Conservation (phyloP, 2,113 vertebrate species). For the Neoarius graeffei region DNA sequence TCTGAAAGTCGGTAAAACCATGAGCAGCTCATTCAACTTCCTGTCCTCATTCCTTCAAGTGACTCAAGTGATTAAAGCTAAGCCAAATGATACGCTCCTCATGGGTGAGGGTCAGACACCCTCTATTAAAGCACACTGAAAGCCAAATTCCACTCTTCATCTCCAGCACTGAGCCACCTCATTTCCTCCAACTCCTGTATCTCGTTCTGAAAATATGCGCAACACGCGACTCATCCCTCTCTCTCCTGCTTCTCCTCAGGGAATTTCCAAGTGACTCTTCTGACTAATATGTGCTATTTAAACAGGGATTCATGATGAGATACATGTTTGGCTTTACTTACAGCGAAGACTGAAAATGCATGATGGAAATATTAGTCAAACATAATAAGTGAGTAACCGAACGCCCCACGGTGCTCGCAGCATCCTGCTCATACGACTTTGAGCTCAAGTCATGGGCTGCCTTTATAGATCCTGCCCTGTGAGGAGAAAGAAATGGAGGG, state of each 20-base stretch:
- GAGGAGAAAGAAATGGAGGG: slow-evolving; percentile 12
- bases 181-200: slow-evolving; percentile 34
- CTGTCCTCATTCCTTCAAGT: slow-evolving; percentile 17
- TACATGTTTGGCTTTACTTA: background rate
- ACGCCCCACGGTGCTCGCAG: slow-evolving; percentile 6
- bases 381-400: background rate
- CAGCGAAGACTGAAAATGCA: background rate
- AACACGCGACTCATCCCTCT: slow-evolving; percentile 28
- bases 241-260: background rate
- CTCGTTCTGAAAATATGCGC: slow-evolving; percentile 28
- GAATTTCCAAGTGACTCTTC: slow-evolving; percentile 5
- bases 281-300: slow-evolving; percentile 7
- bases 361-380: slow-evolving; percentile 26
- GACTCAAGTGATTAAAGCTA: background rate
- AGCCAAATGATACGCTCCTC: slow-evolving; percentile 14
- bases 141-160: slow-evolving; percentile 14
- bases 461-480: slow-evolving; percentile 38
- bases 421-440: slow-evolving; percentile 11
- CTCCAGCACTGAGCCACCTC: slow-evolving; percentile 19
- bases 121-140: background rate
- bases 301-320: slow-evolving; percentile 2
- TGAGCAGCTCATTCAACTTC: slow-evolving; percentile 18
- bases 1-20: background rate
- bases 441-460: slow-evolving; percentile 21
- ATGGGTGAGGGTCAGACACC: slow-evolving; percentile 8